A percentile compares a stretch with the other conserved stretches of the same genome.
Conservation (phyloP, 2,888 invertebrate species). For the Herminia tarsipennalis region DNA sequence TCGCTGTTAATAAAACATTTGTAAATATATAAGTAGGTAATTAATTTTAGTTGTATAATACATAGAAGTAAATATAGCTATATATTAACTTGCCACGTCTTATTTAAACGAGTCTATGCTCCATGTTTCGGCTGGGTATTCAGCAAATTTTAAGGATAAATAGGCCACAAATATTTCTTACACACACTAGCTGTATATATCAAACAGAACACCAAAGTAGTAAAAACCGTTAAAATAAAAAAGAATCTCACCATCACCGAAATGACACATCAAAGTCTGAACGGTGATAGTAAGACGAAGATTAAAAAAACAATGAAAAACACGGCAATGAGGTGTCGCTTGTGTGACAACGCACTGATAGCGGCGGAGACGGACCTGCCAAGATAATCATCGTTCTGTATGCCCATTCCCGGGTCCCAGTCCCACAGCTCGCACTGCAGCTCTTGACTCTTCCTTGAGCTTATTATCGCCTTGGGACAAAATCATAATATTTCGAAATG, state of each 20-base stretch:
- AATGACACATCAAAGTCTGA: background rate
- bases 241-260: slow-evolving; percentile 59
- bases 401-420: slow-evolving; percentile 93
- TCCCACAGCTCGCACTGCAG: slow-evolving; percentile 92
- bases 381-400: slow-evolving; percentile 92
- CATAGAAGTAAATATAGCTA: slow-evolving; percentile 8
- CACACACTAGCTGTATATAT: slow-evolving; percentile 48
- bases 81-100: slow-evolving; percentile 37
- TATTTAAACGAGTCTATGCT: slow-evolving; percentile 16
- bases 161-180: slow-evolving; percentile 33
- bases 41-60: slow-evolving; percentile 10
- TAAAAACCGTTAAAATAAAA: slow-evolving; percentile 38
- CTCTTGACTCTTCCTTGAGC: slow-evolving; percentile 90
- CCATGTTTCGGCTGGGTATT: slow-evolving; percentile 23
- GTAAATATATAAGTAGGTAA: slow-evolving; percentile 12
- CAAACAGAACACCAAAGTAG: slow-evolving; percentile 51
- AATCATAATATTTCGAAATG: slow-evolving; percentile 59
- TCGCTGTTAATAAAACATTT: no score
- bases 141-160: slow-evolving; percentile 11
- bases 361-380: slow-evolving; percentile 89
- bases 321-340: slow-evolving; percentile 55
- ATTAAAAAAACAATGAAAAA: slow-evolving; percentile 47
- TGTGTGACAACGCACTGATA: slow-evolving; percentile 49
- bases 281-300: slow-evolving; percentile 56
- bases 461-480: slow-evolving; percentile 90